Evolutionary conservation across 2,113 vertebrate genomes (phyloP).

Genomic region (Trogon melanurus): DNA sequence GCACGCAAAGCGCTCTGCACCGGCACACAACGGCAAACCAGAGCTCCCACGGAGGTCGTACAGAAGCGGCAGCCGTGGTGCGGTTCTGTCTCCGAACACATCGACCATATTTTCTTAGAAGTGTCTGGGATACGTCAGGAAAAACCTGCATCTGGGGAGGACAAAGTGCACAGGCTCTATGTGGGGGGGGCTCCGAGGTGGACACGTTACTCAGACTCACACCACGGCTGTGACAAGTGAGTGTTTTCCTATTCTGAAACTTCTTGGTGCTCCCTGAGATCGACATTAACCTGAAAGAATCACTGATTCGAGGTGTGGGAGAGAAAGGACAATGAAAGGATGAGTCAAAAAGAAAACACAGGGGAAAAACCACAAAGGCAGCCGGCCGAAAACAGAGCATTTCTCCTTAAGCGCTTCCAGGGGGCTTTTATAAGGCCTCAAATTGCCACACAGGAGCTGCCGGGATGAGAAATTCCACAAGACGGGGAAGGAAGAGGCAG

Average conservation of each 20-base stretch:
- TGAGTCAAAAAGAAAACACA: neutral
- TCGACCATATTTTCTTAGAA: accelerated
- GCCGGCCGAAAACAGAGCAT: neutral
- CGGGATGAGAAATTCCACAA: neutral
- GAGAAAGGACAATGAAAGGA: neutral
- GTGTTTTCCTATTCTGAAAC: neutral
- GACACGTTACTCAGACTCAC: neutral
- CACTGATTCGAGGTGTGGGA: neutral
- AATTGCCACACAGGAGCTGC: neutral
- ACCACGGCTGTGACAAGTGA: accelerated
- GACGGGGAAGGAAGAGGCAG: neutral
- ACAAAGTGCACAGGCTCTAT: neutral
- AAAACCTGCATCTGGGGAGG: neutral
- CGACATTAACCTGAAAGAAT: neutral
- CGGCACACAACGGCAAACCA: accelerated
- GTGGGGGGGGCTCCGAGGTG: neutral
- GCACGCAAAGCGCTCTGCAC: accelerated
- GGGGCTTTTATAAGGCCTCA: neutral
- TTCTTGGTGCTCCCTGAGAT: neutral
- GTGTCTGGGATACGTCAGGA: neutral
- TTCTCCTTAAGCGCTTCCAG: neutral
- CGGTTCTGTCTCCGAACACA: neutral
- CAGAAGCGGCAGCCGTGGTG: neutral
- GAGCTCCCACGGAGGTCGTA: too few relatives aligned
- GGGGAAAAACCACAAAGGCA: neutral